phyloP scores from a whole-genome alignment of 2,888 invertebrate genomes.

The Limnephilus marmoratus region DNA sequence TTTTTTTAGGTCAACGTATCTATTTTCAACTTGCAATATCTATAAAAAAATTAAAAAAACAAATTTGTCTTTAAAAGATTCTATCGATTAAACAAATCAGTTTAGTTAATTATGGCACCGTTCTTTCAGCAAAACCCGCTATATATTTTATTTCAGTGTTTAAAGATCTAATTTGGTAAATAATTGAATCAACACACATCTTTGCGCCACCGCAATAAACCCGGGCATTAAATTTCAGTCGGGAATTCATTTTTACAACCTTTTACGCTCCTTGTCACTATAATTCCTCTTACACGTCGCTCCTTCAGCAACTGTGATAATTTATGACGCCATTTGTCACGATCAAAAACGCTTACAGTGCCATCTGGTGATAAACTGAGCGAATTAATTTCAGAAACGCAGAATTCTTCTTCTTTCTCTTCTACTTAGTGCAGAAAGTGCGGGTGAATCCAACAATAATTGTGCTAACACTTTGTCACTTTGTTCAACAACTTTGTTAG shows the following conservation, averaged over 20 bases:
- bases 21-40: no score
- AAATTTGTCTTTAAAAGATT: no score
- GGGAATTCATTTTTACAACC: neutral
- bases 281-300: neutral
- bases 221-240: neutral
- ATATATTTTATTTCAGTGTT: no score
- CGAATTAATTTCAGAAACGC: conserved; percentile 3
- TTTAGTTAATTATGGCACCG: no score
- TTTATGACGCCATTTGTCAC: neutral
- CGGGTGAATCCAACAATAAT: neutral
- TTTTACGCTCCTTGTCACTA: neutral
- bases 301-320: neutral
- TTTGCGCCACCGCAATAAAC: neutral
- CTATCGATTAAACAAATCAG: no score
- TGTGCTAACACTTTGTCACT: neutral
- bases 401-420: neutral
- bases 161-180: neutral
- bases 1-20: no score
- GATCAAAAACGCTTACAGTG: conserved; percentile 14
- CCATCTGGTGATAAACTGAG: conserved; percentile 21
- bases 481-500: neutral
- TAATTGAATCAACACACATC: neutral
- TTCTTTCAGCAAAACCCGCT: no score
- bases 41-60: no score
- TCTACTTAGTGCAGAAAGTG: neutral